Conservation (phyloP, 2,797 vertebrate species). For the Erethizon dorsatum region DNA sequence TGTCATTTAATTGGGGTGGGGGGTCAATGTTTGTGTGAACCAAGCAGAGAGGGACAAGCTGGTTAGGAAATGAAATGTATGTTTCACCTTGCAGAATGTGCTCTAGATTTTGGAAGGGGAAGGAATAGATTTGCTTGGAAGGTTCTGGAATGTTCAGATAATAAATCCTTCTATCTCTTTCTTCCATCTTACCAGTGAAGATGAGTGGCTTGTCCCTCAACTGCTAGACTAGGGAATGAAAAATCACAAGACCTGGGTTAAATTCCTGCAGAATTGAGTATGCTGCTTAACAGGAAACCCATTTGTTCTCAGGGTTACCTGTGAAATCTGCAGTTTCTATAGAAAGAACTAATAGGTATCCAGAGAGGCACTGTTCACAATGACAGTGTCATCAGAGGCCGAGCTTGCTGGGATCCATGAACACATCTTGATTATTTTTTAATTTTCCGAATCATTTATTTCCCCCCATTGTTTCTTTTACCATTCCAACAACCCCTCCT, state of each 20-base stretch:
- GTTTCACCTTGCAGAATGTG: background rate
- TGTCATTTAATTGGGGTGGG: background rate
- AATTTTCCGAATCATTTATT: background rate
- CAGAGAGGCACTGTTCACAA: background rate
- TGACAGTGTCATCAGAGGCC: background rate
- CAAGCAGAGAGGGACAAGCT: background rate
- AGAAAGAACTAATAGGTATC: background rate
- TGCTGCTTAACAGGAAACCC: background rate
- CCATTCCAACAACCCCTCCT: background rate
- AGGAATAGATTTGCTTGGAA: constrained; percentile 52
- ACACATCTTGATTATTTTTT: background rate
- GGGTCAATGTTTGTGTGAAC: background rate
- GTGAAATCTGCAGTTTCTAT: background rate
- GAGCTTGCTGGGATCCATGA: background rate
- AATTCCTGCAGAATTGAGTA: background rate
- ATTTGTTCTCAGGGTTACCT: background rate
- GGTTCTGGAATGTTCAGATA: constrained; percentile 62
- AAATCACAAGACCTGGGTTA: background rate
- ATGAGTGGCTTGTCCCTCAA: background rate
- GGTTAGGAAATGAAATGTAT: constrained; percentile 37
- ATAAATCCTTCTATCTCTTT: constrained; percentile 59
- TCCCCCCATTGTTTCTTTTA: background rate
- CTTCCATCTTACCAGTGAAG: constrained; percentile 46
- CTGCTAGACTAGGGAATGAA: background rate
- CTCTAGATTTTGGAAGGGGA: background rate